Evolutionary conservation across 2,888 invertebrate species (phyloP).

Genomic region (Lymantria dispar): DNA sequence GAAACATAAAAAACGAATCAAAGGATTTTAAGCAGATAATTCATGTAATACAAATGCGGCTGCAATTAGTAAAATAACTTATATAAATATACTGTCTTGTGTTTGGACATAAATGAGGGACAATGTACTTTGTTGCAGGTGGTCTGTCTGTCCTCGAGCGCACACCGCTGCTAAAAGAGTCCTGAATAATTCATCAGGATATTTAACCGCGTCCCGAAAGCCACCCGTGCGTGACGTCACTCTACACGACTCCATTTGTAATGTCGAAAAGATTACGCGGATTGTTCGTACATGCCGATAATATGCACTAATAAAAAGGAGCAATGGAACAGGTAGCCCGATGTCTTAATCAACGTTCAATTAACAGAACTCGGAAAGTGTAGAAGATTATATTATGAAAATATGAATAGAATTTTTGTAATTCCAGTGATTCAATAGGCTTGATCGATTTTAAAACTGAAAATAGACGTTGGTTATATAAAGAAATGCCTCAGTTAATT

Average conservation of each 20-base stretch:
- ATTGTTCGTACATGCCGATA: conserved; percentile 26
- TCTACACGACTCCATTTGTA: conserved; percentile 43
- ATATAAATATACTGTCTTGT: conserved; percentile 45
- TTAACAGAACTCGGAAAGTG: conserved; percentile 8
- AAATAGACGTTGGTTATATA: conserved; percentile 29
- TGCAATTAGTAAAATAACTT: conserved; percentile 45
- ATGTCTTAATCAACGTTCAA: conserved; percentile 9
- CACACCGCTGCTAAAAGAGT: conserved; percentile 67
- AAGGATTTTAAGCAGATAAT: conserved; percentile 3
- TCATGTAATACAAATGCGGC: conserved; percentile 42
- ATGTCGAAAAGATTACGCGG: conserved; percentile 45
- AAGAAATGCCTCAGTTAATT: conserved; percentile 23
- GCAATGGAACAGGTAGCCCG: conserved; percentile 15
- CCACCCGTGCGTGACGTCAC: conserved; percentile 45
- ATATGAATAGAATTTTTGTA: conserved; percentile 20
- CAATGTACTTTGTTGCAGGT: conserved; percentile 77
- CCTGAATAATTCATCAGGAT: conserved; percentile 76
- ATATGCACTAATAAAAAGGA: conserved; percentile 2
- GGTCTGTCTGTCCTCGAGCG: conserved; percentile 54
- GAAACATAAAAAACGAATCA: too few species aligned
- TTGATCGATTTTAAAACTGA: conserved; percentile 23
- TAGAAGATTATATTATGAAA: conserved; percentile 25
- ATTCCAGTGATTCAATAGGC: conserved; percentile 22
- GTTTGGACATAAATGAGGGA: conserved; percentile 63
- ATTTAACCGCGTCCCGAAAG: conserved; percentile 64